Percentiles rank a stretch among this genome's conserved stretches.
Evolutionary conservation across 2,888 invertebrate species (phyloP).

Genomic region (Anagyrus pseudococci): DNA sequence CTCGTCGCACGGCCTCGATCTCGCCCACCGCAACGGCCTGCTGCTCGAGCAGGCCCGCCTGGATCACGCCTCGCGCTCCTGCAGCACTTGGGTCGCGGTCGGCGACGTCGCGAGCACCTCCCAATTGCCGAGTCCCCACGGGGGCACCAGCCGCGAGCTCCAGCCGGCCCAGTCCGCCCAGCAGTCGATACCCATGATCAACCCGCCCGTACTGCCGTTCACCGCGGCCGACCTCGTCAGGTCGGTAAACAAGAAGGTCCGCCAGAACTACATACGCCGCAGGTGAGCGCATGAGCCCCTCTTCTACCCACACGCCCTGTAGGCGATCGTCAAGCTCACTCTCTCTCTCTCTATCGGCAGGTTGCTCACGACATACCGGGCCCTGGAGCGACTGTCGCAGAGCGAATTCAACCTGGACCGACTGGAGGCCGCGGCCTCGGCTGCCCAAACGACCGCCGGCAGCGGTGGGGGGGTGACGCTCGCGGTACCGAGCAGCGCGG

Average conservation of each 20-base stretch:
- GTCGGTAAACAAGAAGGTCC: conserved; percentile 83
- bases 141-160: conserved; percentile 62
- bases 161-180: conserved; percentile 42
- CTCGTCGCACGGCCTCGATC: conserved; percentile 68
- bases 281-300: conserved; percentile 47
- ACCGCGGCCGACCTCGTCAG: conserved; percentile 73
- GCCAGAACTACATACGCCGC: conserved; percentile 82
- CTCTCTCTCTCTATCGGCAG: conserved; percentile 60
- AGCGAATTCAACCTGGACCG: conserved; percentile 85
- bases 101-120: conserved; percentile 79
- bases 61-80: conserved; percentile 73
- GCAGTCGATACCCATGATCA: conserved; percentile 47
- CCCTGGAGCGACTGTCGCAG: conserved; percentile 80
- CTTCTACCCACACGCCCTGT: background rate
- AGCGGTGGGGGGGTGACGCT: conserved; percentile 46
- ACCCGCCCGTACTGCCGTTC: conserved; percentile 65
- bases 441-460: conserved; percentile 59
- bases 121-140: conserved; percentile 83
- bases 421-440: conserved; percentile 70
- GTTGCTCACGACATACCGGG: conserved; percentile 80
- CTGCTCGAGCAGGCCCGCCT: conserved; percentile 67
- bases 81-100: conserved; percentile 88
- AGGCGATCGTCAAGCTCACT: no score
- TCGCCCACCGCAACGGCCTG: conserved; percentile 65
- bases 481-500: conserved; percentile 61